These are phyloP conservation scores for Cyanistes caeruleus DNA, from an alignment of 2,113 vertebrate species.

Conservation along the genomic window DNA sequence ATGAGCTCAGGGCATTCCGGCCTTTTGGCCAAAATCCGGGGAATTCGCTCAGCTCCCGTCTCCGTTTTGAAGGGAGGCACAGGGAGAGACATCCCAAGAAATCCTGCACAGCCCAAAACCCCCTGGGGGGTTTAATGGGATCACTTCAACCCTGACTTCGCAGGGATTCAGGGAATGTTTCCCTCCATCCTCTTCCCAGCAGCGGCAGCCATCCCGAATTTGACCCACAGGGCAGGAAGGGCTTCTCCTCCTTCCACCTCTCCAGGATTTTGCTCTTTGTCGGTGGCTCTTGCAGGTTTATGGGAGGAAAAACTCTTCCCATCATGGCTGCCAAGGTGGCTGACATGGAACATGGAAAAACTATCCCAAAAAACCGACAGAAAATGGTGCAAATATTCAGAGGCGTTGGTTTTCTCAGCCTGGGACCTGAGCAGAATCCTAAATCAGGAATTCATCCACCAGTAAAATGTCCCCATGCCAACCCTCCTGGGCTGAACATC, in stretches of 20 bases:
- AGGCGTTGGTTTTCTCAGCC: neutral
- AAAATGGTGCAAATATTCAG: neutral
- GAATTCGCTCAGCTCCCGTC: neutral
- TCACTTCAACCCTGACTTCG: neutral
- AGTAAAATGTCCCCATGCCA: neutral
- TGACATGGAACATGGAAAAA: neutral
- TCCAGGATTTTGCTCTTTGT: neutral
- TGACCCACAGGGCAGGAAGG: neutral
- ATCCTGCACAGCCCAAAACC: neutral
- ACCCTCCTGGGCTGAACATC: neutral
- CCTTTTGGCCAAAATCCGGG: slow-evolving; percentile 43
- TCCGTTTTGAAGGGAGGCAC: neutral
- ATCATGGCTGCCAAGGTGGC: neutral
- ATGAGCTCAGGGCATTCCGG: neutral
- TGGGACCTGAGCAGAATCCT: neutral
- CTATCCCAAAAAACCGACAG: neutral
- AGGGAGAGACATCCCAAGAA: neutral
- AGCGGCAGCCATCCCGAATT: neutral
- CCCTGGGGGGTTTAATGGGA: rapidly evolving
- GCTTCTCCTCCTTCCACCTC: neutral
- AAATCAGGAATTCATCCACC: neutral
- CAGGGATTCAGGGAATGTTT: neutral
- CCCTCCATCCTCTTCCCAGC: neutral
- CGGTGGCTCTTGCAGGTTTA: neutral
- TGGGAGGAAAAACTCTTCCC: neutral